These are phyloP conservation scores for Drosophila demipolita DNA, from an alignment of 2,888 invertebrate genomes.

Conservation along the genomic window DNA sequence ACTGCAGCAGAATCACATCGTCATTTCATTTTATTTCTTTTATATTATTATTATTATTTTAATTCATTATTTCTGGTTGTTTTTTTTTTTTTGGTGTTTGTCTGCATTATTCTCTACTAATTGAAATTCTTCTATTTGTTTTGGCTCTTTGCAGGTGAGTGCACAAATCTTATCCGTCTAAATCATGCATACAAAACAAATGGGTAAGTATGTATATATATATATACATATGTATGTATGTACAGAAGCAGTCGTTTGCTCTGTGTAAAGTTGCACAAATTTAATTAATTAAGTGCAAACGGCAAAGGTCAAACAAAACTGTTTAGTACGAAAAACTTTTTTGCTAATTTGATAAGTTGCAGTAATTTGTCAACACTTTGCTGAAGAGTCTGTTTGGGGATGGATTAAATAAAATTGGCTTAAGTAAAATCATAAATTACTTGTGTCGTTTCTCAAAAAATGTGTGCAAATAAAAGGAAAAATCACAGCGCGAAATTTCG, in stretches of 20 bases:
- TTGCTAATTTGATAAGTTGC: conserved; percentile 40
- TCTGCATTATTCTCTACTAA: conserved; percentile 45
- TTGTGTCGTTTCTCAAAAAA: too few species aligned
- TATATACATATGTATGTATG: background rate
- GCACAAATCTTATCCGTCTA: background rate
- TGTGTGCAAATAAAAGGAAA: too few species aligned
- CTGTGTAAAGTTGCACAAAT: conserved; percentile 8
- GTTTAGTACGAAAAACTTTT: conserved; percentile 17
- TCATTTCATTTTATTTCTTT: conserved; percentile 31
- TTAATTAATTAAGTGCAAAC: conserved; percentile 44
- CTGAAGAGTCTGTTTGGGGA: too few species aligned
- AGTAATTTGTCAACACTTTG: conserved; percentile 12
- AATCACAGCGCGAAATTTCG: too few species aligned
- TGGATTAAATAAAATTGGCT: conserved; percentile 11
- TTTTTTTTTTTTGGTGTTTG: conserved; percentile 8
- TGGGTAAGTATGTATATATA: conserved; percentile 31
- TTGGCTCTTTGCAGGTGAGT: conserved; percentile 70
- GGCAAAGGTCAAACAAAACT: background rate
- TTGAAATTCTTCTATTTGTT: conserved; percentile 40
- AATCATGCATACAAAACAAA: background rate
- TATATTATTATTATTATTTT: background rate
- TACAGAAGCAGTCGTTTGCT: background rate
- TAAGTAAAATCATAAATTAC: background rate
- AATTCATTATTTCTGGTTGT: background rate
- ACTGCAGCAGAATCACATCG: conserved; percentile 24